A percentile compares a stretch with the other conserved stretches of the same genome.
phyloP scores from a whole-genome alignment of 1,140 invertebrate genomes.

The Drosophila tristis region DNA sequence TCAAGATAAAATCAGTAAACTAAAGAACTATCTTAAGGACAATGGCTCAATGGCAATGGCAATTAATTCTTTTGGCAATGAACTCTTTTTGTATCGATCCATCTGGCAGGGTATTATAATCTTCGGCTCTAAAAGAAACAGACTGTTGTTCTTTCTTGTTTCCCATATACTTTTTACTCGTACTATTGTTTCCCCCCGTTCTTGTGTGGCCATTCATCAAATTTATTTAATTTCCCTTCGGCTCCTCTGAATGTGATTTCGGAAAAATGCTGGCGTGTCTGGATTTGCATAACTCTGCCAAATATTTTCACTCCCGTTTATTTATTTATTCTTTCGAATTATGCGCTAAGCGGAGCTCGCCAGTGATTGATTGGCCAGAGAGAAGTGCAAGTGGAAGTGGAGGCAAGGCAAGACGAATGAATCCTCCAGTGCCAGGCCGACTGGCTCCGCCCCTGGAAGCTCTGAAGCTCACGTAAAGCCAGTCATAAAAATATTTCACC shows the following conservation, averaged over 20 bases:
- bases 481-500: constrained; percentile 76
- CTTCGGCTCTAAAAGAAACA: too few species aligned
- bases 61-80: too few species aligned
- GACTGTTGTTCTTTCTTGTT: too few species aligned
- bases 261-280: constrained; percentile 27
- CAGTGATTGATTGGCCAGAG: constrained; percentile 66
- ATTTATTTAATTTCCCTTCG: constrained; percentile 45
- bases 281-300: constrained; percentile 40
- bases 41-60: too few species aligned
- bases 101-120: too few species aligned
- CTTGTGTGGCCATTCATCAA: constrained; percentile 28
- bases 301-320: constrained; percentile 21
- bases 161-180: neutral
- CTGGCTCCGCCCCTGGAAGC: constrained; percentile 26
- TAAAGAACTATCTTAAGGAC: too few species aligned
- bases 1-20: too few species aligned
- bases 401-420: too few species aligned
- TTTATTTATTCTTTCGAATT: constrained; percentile 59
- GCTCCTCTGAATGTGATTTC: constrained; percentile 13
- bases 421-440: constrained; percentile 15
- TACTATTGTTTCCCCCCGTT: neutral
- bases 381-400: neutral
- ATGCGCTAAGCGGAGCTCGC: constrained; percentile 64
- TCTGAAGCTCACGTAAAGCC: constrained; percentile 62
- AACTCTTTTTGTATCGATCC: too few species aligned